Evolutionary conservation across 53 echinoderm and acorn worm species (phyloP), one percentile per base, ranked within the genome.

Genomic region (Echinometra lucunter): DNA sequence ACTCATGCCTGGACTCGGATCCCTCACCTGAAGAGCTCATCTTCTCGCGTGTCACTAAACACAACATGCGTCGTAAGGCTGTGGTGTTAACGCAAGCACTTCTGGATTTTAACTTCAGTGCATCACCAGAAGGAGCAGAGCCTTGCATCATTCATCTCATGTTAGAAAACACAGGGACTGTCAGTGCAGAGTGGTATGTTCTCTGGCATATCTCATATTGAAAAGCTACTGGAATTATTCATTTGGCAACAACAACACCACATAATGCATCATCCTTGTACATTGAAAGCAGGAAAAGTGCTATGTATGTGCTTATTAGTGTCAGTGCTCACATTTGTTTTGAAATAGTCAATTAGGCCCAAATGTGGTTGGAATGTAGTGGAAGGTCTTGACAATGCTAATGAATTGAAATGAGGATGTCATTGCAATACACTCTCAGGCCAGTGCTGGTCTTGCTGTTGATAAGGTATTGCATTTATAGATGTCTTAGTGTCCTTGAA

Each of bases 101-200:
- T 58, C 95, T 99, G 95, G 98, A 99, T 66, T 99, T 97, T 56
- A 99, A 99, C 96, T 99, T 99, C 97, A 97, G 98, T 67, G 96
- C 97, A 15, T 95, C 98, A n/a, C 99, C 99, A 7, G 94, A 94
- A 28, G 95, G 96, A 37, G 92, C 93, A 37, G 96, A 96, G 85
- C 96, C 96, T 18, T 98, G 98, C 88, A 58, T 98, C 18, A 95
- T 99, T 8, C 99, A 98, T 94, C 95, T 99, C 38, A 99, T 99
- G 99, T 89, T 99, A 93, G 97, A 99, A 96, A 99, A 98, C 70
- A 98, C 96, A 40, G 99, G 98, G 91, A 97, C 98, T 32, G 98
- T 98, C 58, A 92, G 95, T 45, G 96, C 98, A 13, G 98, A 98
- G 56, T 98, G 98, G 98, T 98, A 57, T 75, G 94, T 75, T 49